These are phyloP conservation scores for Silurus lanzhouensis DNA, from an alignment of 2,797 vertebrate species.

Conservation along the genomic window DNA sequence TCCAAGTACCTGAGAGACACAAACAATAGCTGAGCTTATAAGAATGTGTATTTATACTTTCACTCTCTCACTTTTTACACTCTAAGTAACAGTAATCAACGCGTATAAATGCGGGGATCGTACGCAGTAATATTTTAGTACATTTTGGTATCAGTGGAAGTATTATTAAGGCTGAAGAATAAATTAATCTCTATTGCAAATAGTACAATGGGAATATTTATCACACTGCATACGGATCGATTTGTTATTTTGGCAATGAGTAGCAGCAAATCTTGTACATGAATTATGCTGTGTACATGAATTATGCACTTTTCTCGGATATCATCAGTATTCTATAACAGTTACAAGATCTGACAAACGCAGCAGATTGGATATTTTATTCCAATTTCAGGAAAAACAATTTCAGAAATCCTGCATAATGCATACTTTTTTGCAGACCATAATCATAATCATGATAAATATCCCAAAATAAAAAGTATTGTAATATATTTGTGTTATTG, in stretches of 20 bases:
- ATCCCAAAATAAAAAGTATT: too few relatives aligned
- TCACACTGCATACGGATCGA: neutral
- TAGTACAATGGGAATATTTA: neutral
- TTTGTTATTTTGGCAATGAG: neutral
- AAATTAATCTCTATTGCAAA: neutral
- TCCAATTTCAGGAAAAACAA: too few relatives aligned
- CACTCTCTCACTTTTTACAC: too few relatives aligned
- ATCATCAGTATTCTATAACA: neutral
- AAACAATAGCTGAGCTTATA: neutral
- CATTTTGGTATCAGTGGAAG: neutral
- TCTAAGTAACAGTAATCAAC: neutral
- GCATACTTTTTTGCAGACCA: too few relatives aligned
- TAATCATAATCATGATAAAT: too few relatives aligned
- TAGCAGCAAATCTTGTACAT: too few relatives aligned
- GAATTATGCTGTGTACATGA: too few relatives aligned
- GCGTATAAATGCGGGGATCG: neutral
- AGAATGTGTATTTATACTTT: too few relatives aligned
- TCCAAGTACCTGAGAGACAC: constrained; percentile 7
- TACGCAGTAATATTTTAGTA: too few relatives aligned
- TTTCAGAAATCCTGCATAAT: too few relatives aligned
- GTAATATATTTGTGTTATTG: too few relatives aligned
- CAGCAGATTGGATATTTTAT: neutral
- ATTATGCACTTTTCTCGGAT: neutral
- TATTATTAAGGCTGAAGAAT: neutral
- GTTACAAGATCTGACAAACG: neutral